Evolutionary conservation across 2,797 vertebrate species (phyloP), one percentile per base, ranked within the genome.

Genomic region (Vireo griseus): DNA sequence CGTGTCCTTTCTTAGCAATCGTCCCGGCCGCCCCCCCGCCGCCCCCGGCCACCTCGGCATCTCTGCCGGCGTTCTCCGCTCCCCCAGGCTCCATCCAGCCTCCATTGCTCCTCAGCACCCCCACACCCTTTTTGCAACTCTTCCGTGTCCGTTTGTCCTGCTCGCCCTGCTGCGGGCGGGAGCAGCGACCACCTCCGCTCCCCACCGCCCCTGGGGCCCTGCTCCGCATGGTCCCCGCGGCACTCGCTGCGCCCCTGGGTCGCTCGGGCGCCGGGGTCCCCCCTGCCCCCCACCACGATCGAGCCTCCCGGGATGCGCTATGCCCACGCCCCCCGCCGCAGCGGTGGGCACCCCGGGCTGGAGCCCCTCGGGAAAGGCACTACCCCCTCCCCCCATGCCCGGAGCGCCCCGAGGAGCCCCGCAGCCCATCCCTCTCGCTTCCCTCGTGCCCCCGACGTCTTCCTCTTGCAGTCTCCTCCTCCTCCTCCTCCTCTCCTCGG

Each of bases 401-500:
- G 4, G 16, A 13, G 55, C 47, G 31, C 79, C 71, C 83, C 44
- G 18, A 39, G 33, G 52, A 86, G 40, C 52, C 71, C 72, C n/a
- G 39, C 90, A 67, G 52, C 50, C 79, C 75, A 78, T 4, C 57
- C 87, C 48, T 82, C 62, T 78, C 83, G 58, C 52, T 88, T 90
- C 58, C 62, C 63, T 90, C 75, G 67, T 92, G 90, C 58, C 94
- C 86, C 80, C 92, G 67, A 52, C 86, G 72, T 81, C 79, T 90
- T 93, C 88, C 86, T 92, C 88, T 69, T 61, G 11, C 76, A 80
- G 83, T 88, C 87, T 88, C 93, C 91, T 88, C 85, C 50, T 82
- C 55, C 50, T 82, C 55, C 63, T 73, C 59, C 75, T 80, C 57
- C 17, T 69, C 76, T 75, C 28, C 48, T 31, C 51, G 54, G 25